Evolutionary conservation across 2,888 invertebrate genomes (phyloP).

Genomic region (Lamproptera curius): DNA sequence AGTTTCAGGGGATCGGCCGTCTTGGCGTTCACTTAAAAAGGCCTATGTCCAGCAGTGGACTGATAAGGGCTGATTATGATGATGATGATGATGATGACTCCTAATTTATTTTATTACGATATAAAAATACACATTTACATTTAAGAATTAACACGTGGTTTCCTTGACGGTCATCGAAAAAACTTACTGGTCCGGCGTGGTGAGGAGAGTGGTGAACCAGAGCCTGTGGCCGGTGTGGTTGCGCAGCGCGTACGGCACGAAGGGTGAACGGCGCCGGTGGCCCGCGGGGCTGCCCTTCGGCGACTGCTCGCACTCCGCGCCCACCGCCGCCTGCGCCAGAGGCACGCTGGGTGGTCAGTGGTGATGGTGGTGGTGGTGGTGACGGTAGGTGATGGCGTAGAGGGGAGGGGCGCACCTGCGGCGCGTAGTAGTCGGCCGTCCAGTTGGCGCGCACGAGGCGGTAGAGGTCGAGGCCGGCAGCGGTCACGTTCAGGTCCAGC

Average conservation of each 20-base stretch:
- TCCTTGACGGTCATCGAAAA: too few relatives aligned
- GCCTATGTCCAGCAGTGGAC: too few relatives aligned
- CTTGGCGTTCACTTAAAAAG: too few relatives aligned
- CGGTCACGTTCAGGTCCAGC: slow-evolving; percentile 93
- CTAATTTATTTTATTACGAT: too few relatives aligned
- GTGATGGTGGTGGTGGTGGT: too few relatives aligned
- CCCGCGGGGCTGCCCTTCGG: slow-evolving; percentile 77
- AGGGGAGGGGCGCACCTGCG: slow-evolving; percentile 32
- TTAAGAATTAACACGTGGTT: too few relatives aligned
- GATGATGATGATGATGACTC: too few relatives aligned
- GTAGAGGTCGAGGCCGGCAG: slow-evolving; percentile 90
- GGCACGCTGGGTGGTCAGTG: neutral
- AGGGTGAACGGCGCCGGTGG: slow-evolving; percentile 89
- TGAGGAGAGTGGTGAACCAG: slow-evolving; percentile 90
- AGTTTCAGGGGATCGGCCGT: too few relatives aligned
- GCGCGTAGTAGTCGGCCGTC: slow-evolving; percentile 87
- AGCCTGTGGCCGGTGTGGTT: slow-evolving; percentile 94
- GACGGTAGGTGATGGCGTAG: too few relatives aligned
- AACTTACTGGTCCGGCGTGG: slow-evolving; percentile 80
- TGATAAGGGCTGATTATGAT: too few relatives aligned
- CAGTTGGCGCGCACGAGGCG: slow-evolving; percentile 90
- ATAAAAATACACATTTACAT: too few relatives aligned
- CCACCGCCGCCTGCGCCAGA: slow-evolving; percentile 25
- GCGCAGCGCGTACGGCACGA: slow-evolving; percentile 95
- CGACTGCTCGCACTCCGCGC: slow-evolving; percentile 42